These are phyloP conservation scores for Nephotettix cincticeps DNA, from an alignment of 1,140 invertebrate genomes.

Conservation along the genomic window DNA sequence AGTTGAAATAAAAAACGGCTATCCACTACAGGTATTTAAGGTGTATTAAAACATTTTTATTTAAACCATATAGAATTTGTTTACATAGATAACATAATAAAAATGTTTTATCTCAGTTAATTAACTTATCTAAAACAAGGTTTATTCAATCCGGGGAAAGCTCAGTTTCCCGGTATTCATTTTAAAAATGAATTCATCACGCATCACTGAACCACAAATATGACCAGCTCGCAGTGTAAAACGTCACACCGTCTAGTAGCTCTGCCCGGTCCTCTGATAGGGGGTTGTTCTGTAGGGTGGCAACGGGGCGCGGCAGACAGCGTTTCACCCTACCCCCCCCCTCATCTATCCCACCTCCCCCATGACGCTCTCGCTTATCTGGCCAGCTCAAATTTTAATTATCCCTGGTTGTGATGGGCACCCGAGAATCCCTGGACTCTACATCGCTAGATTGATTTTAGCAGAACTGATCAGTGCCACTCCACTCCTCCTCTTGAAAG, in stretches of 20 bases:
- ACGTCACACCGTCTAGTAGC: not conserved
- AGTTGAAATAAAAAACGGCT: no score
- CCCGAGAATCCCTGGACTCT: not conserved
- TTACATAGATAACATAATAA: not conserved
- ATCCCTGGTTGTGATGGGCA: not conserved
- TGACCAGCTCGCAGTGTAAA: no score
- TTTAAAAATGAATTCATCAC: no score
- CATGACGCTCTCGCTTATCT: not conserved
- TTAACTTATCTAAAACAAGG: not conserved
- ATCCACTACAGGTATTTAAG: no score
- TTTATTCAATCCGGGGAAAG: not conserved
- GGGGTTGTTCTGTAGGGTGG: no score
- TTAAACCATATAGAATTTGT: no score
- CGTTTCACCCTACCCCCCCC: not conserved
- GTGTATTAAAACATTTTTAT: no score
- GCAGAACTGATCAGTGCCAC: no score
- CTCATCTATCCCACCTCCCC: no score
- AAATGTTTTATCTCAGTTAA: not conserved
- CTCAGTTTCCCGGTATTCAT: not conserved
- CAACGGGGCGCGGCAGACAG: not conserved
- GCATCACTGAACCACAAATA: no score
- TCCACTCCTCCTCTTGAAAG: no score
- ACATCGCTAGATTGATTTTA: conserved; percentile 1
- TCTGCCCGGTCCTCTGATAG: not conserved
- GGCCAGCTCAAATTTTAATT: conserved; percentile 18